Percentiles rank a stretch among this genome's conserved stretches.
Conservation (phyloP, 2,888 invertebrate species). For the Microplitis manilae region DNA sequence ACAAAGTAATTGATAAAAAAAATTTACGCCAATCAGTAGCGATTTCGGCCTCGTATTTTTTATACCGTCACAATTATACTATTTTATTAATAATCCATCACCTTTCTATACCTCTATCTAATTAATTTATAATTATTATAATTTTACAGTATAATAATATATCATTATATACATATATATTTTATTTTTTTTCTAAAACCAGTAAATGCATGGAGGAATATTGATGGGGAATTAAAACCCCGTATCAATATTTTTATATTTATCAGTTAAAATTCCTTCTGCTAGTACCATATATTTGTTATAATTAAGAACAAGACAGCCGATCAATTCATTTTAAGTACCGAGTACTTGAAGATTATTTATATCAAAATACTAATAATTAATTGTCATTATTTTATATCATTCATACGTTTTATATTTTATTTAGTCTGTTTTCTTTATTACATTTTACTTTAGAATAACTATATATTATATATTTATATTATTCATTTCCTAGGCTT, state of each 20-base stretch:
- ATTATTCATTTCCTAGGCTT: constrained; percentile 15
- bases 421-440: neutral
- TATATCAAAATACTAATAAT: constrained; percentile 12
- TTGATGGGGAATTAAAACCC: neutral
- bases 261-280: neutral
- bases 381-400: neutral
- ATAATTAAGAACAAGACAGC: neutral
- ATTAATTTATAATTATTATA: neutral
- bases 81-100: neutral
- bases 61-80: neutral
- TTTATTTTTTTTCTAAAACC: neutral
- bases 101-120: neutral
- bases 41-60: constrained; percentile 11
- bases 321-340: constrained; percentile 4
- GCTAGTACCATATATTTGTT: constrained; percentile 2
- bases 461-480: constrained; percentile 11
- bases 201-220: constrained; percentile 2
- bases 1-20: neutral
- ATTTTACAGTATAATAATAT: neutral
- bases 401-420: neutral
- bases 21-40: neutral
- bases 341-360: neutral
- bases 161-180: constrained; percentile 2
- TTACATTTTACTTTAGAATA: constrained; percentile 1
- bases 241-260: constrained; percentile 2